Conservation (phyloP, 2,797 vertebrate species). For the Hippocampus kuda region DNA sequence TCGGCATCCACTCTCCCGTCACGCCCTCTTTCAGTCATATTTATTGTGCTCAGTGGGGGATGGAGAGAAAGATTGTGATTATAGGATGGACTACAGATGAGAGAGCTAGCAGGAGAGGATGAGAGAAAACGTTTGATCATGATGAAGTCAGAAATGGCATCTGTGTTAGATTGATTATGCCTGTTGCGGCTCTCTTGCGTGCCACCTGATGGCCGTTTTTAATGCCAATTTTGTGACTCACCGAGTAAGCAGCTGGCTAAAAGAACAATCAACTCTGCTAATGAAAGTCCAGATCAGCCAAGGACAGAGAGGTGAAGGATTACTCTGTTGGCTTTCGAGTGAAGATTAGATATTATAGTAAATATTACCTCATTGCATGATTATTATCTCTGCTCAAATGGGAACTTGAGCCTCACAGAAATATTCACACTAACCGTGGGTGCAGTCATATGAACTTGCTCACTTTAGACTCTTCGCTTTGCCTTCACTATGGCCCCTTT, state of each 20-base stretch:
- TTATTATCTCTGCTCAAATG: not conserved
- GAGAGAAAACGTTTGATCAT: conserved; percentile 27
- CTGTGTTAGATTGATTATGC: conserved; percentile 60
- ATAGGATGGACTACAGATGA: conserved; percentile 38
- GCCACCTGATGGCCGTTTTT: conserved; percentile 59
- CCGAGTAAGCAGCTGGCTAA: conserved; percentile 55
- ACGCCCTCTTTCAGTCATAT: conserved; percentile 23
- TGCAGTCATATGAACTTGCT: conserved; percentile 2
- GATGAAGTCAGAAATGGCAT: conserved; percentile 47
- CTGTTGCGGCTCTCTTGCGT: conserved; percentile 42
- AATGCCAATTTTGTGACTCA: conserved; percentile 55
- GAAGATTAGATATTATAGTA: conserved; percentile 29
- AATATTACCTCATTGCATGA: conserved; percentile 21
- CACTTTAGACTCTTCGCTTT: conserved; percentile 12
- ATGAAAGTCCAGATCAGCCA: conserved; percentile 42
- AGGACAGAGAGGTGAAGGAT: conserved; percentile 27
- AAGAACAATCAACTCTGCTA: conserved; percentile 37
- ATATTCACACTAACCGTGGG: not conserved
- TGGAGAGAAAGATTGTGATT: conserved; percentile 46
- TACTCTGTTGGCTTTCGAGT: conserved; percentile 20
- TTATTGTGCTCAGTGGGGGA: conserved; percentile 7
- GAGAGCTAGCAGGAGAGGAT: conserved; percentile 30
- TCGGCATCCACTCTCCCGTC: conserved; percentile 24
- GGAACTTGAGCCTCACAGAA: not conserved
- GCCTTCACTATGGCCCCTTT: conserved; percentile 24